Evolutionary conservation across 2,113 vertebrate species (phyloP), one percentile per base, ranked within the genome.

Genomic region (Delphinus delphis): DNA sequence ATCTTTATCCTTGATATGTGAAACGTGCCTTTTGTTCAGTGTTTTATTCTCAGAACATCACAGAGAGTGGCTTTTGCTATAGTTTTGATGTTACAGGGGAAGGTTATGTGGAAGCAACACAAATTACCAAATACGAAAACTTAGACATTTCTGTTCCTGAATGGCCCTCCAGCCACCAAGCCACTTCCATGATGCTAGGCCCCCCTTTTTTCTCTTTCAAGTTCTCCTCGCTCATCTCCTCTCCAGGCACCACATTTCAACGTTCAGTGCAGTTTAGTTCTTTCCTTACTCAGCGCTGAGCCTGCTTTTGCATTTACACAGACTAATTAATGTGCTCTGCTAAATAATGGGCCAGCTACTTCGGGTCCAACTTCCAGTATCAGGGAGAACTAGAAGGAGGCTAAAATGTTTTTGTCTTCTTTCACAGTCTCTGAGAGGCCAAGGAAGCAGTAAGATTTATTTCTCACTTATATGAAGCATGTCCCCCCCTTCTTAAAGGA

Each of bases 21-120:
- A 65, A n/a, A 38, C 36, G 3, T 1, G 11, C 6, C 76, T 88
- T 93, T n/a, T 14, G 36, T 62, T 21, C 31, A n/a, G 10, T 36
- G 20, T 68, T 53, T 74, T 18, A n/a, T 8, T 18, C 65, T 41
- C 2, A n/a, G 71, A 83, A n/a, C 4, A 38, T 31, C 58, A 53
- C 11, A 36, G 67, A n/a, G 71, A 26, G 3, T 50, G 26, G 36
- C 88, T 89, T 88, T 70, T 41, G 36, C 84, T 70, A 5, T 58
- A 21, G 44, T 47, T 33, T 85, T 58, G 9, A 17, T 13, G 6
- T 17, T 31, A 3, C 0, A 0, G 14, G 23, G 13, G 8, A 33
- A 38, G 12, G 28, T 86, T 26, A 21, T 28, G 15, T 55, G n/a
- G 28, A 15, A 60, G 10, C 50, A 17, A 50, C 17, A 58, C 68